These are phyloP conservation scores for Adrianichthys oophorus DNA, from an alignment of 2,797 vertebrate genomes.

Conservation along the genomic window DNA sequence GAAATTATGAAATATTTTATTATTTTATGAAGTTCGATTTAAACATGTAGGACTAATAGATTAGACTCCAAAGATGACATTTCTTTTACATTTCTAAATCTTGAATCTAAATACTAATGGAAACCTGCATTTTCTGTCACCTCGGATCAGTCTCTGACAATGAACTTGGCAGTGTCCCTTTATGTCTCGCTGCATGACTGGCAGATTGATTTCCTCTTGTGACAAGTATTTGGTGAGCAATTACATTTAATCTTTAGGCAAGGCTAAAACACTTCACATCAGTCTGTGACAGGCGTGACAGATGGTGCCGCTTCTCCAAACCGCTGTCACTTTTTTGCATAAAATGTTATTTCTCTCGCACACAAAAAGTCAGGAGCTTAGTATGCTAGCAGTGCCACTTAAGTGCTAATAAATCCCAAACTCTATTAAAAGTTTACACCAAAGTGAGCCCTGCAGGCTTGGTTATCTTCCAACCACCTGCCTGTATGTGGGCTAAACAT, in stretches of 20 bases:
- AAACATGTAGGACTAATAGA: too few species aligned
- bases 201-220: constrained; percentile 55
- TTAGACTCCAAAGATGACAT: too few species aligned
- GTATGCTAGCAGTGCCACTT: constrained; percentile 28
- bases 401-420: constrained; percentile 34
- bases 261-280: constrained; percentile 34
- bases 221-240: constrained; percentile 56
- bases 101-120: too few species aligned
- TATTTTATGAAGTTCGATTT: too few species aligned
- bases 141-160: constrained; percentile 33
- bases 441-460: constrained; percentile 16
- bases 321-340: constrained; percentile 23
- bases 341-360: constrained; percentile 14
- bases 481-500: constrained; percentile 31
- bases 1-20: too few species aligned
- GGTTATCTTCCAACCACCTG: constrained; percentile 35
- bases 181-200: constrained; percentile 52
- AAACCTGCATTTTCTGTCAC: constrained; percentile 19
- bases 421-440: constrained; percentile 33
- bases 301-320: constrained; percentile 20
- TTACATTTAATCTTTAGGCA: constrained; percentile 44
- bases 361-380: constrained; percentile 15
- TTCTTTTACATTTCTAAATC: too few species aligned
- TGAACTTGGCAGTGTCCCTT: constrained; percentile 39
- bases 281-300: constrained; percentile 51